These are phyloP conservation scores for Nomada hirtipes DNA, from an alignment of 2,888 invertebrate genomes.

Conservation along the genomic window DNA sequence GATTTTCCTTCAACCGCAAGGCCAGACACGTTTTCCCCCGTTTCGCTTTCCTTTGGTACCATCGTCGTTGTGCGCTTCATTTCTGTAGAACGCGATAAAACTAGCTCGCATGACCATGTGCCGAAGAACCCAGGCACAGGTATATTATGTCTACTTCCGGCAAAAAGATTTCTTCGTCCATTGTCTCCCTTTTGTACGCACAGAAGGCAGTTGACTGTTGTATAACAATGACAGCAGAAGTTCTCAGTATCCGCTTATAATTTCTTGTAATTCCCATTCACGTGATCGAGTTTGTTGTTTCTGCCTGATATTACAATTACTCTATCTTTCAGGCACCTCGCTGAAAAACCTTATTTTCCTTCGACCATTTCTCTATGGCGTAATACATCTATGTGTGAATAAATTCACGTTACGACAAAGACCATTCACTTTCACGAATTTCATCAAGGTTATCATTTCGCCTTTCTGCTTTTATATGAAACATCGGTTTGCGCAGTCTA, in stretches of 20 bases:
- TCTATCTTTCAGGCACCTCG: too few relatives aligned
- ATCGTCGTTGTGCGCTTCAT: neutral
- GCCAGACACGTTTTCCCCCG: too few relatives aligned
- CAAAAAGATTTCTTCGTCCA: neutral
- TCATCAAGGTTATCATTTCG: neutral
- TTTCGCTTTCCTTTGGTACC: neutral
- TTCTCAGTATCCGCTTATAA: too few relatives aligned
- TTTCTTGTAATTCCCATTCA: too few relatives aligned
- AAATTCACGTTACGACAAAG: too few relatives aligned
- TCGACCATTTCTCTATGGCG: too few relatives aligned
- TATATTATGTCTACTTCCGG: neutral
- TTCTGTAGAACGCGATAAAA: neutral
- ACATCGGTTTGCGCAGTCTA: neutral
- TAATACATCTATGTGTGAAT: too few relatives aligned
- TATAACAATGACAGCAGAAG: neutral
- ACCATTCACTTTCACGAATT: too few relatives aligned
- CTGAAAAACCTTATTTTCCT: too few relatives aligned
- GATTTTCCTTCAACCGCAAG: neutral
- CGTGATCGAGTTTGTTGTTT: too few relatives aligned
- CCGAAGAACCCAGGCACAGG: neutral
- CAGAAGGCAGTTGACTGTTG: too few relatives aligned
- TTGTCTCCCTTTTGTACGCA: neutral
- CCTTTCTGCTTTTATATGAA: neutral
- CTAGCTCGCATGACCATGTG: neutral
- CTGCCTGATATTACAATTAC: too few relatives aligned